Evolutionary conservation across 2,797 vertebrate genomes (phyloP), one percentile per base, ranked within the genome.

Genomic region (Pygocentrus nattereri): DNA sequence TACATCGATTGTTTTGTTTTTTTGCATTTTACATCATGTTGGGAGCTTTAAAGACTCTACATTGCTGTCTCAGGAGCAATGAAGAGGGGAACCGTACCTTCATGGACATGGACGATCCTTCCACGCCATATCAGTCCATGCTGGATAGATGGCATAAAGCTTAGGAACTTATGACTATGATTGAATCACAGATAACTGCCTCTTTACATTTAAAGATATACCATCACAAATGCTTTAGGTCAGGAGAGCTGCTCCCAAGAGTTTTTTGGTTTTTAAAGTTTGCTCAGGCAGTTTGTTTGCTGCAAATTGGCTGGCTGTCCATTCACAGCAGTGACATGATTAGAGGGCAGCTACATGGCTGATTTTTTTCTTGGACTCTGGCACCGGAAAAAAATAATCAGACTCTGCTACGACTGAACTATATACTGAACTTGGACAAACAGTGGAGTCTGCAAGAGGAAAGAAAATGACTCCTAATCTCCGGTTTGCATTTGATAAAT

Each of bases 161-260:
- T 59, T 78, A 34, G 64, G 25, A 47, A 64, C 47, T 8, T 78
- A 30, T 75, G 86, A 92, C 90, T 89, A 85, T 89, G 86, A 31
- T 16, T 23, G 18, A n/a, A n/a, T 87, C 85, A 74, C 84, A 84
- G 84, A 83, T 87, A 82, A 34, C 79, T 78, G 72, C 80, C 56
- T 75, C 54, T 27, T 62, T 50, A 50, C 52, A 27, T 30, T 8
- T 76, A 56, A 62, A 76, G 76, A 87, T 82, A 83, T 80, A 83
- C 78, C 56, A n/a, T 83, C 70, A 85, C 79, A 84, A 88, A 87
- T 89, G 90, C 90, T 93, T 92, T 90, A 89, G 90, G 84, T 88
- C 77, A 64, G 87, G 87, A 88, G 82, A 84, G 87, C 81, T 79
- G 62, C 77, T 79, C 74, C 74, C 58, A 41, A 38, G 81, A n/a